Percentiles rank a stretch among this genome's conserved stretches.
phyloP scores from a whole-genome alignment of 2,113 vertebrate genomes.

The Rhineura floridana region DNA sequence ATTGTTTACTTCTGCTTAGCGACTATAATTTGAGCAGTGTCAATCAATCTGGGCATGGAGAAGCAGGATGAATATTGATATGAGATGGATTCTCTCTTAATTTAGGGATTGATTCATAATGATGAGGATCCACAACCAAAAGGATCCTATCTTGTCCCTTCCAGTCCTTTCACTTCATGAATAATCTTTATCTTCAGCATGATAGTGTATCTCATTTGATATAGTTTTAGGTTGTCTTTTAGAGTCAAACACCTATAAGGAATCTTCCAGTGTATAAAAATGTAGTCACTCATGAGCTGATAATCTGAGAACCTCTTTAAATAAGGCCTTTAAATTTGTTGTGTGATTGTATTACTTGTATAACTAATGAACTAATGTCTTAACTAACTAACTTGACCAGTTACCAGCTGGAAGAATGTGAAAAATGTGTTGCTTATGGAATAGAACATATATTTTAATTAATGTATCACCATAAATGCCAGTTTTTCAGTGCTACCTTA shows the following conservation, averaged over 20 bases:
- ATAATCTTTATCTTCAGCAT: neutral
- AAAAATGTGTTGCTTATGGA: neutral
- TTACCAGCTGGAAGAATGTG: neutral
- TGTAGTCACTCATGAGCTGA: neutral
- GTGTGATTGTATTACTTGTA: neutral
- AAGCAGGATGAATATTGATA: neutral
- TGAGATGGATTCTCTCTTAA: neutral
- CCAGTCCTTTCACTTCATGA: neutral
- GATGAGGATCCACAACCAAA: too few relatives aligned
- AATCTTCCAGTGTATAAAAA: neutral
- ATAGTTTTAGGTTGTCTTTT: neutral
- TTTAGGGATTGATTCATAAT: neutral
- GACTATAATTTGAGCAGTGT: neutral
- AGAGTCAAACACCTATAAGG: neutral
- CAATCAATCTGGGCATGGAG: neutral
- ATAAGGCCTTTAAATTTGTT: neutral
- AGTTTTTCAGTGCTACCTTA: neutral
- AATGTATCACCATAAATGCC: neutral
- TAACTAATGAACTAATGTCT: neutral
- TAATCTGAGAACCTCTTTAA: neutral
- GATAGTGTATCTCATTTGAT: neutral
- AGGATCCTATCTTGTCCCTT: too few relatives aligned
- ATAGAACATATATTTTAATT: neutral
- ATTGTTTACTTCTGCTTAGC: neutral
- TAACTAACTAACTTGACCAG: neutral